phyloP scores from a whole-genome alignment of 2,888 invertebrate species.

The Lydus trimaculatus region DNA sequence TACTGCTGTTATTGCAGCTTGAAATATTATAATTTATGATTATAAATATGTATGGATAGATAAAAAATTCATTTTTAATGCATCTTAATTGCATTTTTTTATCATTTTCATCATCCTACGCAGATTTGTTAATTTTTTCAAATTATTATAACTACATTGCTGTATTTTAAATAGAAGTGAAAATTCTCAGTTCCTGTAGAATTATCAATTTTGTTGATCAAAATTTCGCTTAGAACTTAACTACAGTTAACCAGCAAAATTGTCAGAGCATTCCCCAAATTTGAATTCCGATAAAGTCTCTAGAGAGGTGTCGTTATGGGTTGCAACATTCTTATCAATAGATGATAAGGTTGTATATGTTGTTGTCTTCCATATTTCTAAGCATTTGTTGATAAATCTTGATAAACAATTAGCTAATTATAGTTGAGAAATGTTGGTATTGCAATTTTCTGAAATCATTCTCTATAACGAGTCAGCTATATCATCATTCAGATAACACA shows the following conservation, averaged over 20 bases:
- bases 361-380: background rate
- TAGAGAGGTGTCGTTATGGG: too few relatives aligned
- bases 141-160: too few relatives aligned
- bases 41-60: constrained; percentile 12
- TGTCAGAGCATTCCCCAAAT: too few relatives aligned
- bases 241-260: too few relatives aligned
- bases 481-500: background rate
- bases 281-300: too few relatives aligned
- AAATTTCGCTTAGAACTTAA: too few relatives aligned
- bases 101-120: background rate
- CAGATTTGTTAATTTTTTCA: background rate
- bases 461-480: background rate
- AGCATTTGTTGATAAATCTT: background rate
- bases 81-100: constrained; percentile 14
- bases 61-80: constrained; percentile 16
- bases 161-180: too few relatives aligned
- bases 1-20: constrained; percentile 5
- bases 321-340: background rate
- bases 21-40: constrained; percentile 14
- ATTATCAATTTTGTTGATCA: too few relatives aligned
- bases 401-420: background rate
- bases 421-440: background rate
- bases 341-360: background rate
- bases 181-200: too few relatives aligned
- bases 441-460: constrained; percentile 8